A percentile compares a stretch with the other conserved stretches of the same genome.
phyloP scores from a whole-genome alignment of 2,888 invertebrate genomes.

The Furcula furcula region DNA sequence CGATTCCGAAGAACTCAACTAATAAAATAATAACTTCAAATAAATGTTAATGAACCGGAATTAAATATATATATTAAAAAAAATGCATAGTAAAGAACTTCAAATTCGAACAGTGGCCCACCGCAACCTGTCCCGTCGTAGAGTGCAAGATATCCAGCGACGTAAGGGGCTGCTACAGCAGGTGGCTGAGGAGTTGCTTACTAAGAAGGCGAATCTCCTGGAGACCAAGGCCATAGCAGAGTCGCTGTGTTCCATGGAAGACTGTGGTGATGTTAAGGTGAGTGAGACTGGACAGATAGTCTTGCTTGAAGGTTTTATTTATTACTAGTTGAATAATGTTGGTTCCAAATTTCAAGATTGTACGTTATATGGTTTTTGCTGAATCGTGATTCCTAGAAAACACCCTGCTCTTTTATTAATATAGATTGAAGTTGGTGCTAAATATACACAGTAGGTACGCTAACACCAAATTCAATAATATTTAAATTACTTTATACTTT shows the following conservation, averaged over 20 bases:
- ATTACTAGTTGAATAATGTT: too few relatives aligned
- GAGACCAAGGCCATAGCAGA: conserved; percentile 56
- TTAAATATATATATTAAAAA: not conserved
- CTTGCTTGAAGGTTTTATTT: too few relatives aligned
- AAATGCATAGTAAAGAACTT: not conserved
- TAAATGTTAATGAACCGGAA: not conserved
- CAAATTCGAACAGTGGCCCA: conserved; percentile 43
- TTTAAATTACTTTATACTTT: too few relatives aligned
- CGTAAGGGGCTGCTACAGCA: conserved; percentile 54
- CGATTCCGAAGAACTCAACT: too few relatives aligned
- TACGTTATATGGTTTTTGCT: too few relatives aligned
- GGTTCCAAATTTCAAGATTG: too few relatives aligned
- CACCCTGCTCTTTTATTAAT: too few relatives aligned
- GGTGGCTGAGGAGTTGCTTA: conserved; percentile 43
- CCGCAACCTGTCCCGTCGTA: conserved; percentile 34
- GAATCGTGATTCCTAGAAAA: too few relatives aligned
- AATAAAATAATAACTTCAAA: not conserved
- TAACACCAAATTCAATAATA: too few relatives aligned
- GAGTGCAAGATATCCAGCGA: conserved; percentile 47
- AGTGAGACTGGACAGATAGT: too few relatives aligned
- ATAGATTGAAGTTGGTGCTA: too few relatives aligned
- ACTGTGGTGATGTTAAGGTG: conserved; percentile 52
- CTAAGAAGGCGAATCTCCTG: conserved; percentile 43
- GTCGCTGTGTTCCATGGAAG: conserved; percentile 41
- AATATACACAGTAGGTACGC: too few relatives aligned